Percentiles rank a stretch among this genome's conserved stretches.
Conservation (phyloP, 2,888 invertebrate genomes). For the Candidula unifasciata region DNA sequence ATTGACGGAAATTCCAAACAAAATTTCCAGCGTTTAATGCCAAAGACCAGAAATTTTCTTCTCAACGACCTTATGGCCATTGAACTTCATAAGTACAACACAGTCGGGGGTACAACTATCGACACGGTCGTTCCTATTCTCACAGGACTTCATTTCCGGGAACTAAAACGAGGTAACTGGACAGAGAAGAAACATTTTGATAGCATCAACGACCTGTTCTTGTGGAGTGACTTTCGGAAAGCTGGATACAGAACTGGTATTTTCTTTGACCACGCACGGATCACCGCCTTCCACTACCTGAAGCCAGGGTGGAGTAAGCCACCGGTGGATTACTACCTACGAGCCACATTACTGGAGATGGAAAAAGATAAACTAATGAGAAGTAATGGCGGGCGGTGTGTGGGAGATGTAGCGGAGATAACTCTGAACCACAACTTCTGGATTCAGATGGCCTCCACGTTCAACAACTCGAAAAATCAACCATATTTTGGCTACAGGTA, state of each 20-base stretch:
- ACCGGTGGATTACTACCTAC: conserved; percentile 27
- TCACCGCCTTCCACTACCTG: conserved; percentile 32
- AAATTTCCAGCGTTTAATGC: conserved; percentile 27
- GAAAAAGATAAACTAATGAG: not conserved
- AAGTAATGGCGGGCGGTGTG: not conserved
- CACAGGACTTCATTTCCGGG: not conserved
- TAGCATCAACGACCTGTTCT: not conserved
- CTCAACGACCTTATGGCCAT: not conserved
- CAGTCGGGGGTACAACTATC: conserved; percentile 6
- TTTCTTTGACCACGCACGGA: not conserved
- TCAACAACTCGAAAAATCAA: conserved; percentile 13
- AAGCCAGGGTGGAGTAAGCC: conserved; percentile 29
- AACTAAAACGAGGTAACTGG: not conserved
- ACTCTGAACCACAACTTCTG: not conserved
- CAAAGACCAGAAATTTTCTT: conserved; percentile 29
- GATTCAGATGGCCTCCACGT: conserved; percentile 17
- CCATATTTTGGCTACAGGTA: conserved; percentile 36
- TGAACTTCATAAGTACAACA: conserved; percentile 33
- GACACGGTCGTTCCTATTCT: not conserved
- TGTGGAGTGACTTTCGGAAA: conserved; percentile 34
- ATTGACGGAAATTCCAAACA: conserved; percentile 44
- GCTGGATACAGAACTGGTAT: conserved; percentile 28
- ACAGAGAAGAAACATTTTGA: not conserved
- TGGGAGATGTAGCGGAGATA: conserved; percentile 35
- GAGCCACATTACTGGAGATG: not conserved